phyloP scores from a whole-genome alignment of 2,888 invertebrate species.

The Apamea monoglypha region DNA sequence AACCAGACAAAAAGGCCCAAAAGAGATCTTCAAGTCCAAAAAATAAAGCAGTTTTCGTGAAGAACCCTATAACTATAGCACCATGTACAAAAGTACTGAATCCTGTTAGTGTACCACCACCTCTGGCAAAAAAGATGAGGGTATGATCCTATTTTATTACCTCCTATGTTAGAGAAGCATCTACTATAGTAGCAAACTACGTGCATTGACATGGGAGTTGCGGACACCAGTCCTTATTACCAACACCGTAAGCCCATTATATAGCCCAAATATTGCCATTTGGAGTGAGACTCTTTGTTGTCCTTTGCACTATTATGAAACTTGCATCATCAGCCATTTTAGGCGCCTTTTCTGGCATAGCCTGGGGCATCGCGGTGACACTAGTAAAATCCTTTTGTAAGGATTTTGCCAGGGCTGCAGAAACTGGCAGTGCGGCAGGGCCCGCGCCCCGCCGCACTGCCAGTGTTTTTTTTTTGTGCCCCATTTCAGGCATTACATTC shows the following conservation, averaged over 20 bases:
- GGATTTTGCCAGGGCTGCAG: neutral
- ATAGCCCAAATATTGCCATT: neutral
- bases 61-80: constrained; percentile 78
- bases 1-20: constrained; percentile 78
- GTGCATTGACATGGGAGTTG: neutral
- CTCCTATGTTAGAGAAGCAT: neutral
- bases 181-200: neutral
- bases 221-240: neutral
- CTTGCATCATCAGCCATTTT: neutral
- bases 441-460: no score
- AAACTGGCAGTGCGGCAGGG: neutral
- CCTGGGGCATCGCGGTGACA: neutral
- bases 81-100: constrained; percentile 68
- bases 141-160: constrained; percentile 71
- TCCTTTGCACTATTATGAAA: neutral
- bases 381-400: neutral
- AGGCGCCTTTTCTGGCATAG: neutral
- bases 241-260: neutral
- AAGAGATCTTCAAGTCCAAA: constrained; percentile 84
- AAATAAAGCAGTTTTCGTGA: constrained; percentile 74
- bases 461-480: no score
- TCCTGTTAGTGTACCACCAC: constrained; percentile 67
- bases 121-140: constrained; percentile 80
- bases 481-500: neutral
- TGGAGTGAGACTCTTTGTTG: neutral